These are phyloP conservation scores for Dendroctonus ponderosae DNA, from an alignment of 1,140 invertebrate genomes.

Conservation along the genomic window DNA sequence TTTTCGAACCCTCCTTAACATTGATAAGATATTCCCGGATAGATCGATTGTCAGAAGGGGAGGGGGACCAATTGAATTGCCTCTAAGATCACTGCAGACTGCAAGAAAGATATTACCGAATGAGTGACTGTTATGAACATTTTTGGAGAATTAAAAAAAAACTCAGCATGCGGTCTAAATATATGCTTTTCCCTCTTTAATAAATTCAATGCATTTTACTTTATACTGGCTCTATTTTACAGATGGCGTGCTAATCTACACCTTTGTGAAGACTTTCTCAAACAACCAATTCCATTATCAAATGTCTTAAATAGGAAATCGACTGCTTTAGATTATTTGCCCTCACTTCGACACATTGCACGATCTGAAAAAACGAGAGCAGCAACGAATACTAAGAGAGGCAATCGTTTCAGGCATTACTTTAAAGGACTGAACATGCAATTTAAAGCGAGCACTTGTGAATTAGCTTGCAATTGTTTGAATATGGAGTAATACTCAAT, in stretches of 20 bases:
- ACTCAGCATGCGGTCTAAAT: neutral
- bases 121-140: neutral
- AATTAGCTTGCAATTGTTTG: slow-evolving; percentile 39
- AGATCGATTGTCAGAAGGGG: too few species aligned
- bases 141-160: neutral
- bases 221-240: slow-evolving; percentile 1
- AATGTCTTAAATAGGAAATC: slow-evolving; percentile 34
- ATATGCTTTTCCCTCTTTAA: neutral
- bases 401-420: slow-evolving; percentile 64
- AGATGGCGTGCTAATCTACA: slow-evolving; percentile 43
- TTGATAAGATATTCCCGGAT: too few species aligned
- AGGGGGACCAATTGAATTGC: too few species aligned
- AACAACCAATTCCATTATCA: slow-evolving; percentile 32
- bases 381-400: slow-evolving; percentile 53
- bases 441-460: slow-evolving; percentile 37
- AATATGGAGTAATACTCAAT: neutral
- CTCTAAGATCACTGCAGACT: too few species aligned
- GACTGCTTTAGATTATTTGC: slow-evolving; percentile 57
- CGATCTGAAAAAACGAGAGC: slow-evolving; percentile 57
- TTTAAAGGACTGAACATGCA: slow-evolving; percentile 46
- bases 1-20: too few species aligned
- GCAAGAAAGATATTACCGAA: too few species aligned
- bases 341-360: slow-evolving; percentile 57
- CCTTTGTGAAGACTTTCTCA: slow-evolving; percentile 36
- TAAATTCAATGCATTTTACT: too few species aligned